A percentile compares a stretch with the other conserved stretches of the same genome.
Evolutionary conservation across 1,140 invertebrate genomes (phyloP).

Genomic region (Phortica variegata): DNA sequence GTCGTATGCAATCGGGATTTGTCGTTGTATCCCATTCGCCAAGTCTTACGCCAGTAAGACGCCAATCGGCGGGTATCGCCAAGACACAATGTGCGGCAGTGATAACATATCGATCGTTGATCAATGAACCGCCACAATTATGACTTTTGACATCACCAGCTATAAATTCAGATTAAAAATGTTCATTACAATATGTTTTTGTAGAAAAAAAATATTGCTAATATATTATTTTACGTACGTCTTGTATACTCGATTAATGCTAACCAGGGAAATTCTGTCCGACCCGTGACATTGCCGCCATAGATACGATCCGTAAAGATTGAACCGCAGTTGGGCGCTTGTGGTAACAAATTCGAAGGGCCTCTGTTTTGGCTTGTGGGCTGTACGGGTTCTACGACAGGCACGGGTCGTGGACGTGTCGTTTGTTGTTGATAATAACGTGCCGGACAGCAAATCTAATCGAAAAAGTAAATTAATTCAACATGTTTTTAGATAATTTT

Average conservation of each 20-base stretch:
- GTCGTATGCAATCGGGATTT: constrained; percentile 60
- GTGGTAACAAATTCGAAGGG: constrained; percentile 27
- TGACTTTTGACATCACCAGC: constrained; percentile 41
- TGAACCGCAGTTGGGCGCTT: constrained; percentile 41
- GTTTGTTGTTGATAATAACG: constrained; percentile 14
- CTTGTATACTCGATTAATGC: constrained; percentile 59
- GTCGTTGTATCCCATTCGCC: constrained; percentile 65
- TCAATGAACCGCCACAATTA: constrained; percentile 70
- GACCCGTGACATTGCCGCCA: constrained; percentile 62
- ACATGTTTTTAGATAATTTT: neutral
- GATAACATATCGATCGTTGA: constrained; percentile 65
- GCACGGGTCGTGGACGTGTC: neutral
- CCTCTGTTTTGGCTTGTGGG: neutral
- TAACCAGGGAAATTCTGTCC: constrained; percentile 73
- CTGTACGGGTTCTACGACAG: constrained; percentile 5
- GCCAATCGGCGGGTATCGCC: constrained; percentile 51
- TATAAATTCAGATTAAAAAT: constrained; percentile 1
- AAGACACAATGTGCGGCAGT: constrained; percentile 76
- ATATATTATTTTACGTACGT: constrained; percentile 19
- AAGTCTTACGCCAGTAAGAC: constrained; percentile 59
- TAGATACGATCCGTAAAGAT: constrained; percentile 61
- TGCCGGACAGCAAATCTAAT: constrained; percentile 38
- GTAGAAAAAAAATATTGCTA: neutral
- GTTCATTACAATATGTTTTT: neutral
- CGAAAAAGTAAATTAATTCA: neutral